Evolutionary conservation across 2,888 invertebrate genomes (phyloP).

Genomic region (Hecatera dysodea): DNA sequence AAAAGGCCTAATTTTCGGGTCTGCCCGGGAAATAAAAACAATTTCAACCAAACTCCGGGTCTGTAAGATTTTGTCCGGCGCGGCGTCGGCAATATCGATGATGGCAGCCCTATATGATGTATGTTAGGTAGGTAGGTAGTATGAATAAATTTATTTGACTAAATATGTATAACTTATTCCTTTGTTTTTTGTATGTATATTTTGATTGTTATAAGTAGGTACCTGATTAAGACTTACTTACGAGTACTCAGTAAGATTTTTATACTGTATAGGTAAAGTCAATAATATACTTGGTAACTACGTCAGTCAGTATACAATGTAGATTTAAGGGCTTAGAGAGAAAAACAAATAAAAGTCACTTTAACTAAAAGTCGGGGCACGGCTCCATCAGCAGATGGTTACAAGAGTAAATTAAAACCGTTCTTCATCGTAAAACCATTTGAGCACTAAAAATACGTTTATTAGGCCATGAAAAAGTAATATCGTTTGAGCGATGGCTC

Average conservation of each 20-base stretch:
- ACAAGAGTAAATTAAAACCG: constrained; percentile 2
- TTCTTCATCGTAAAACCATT: constrained; percentile 7
- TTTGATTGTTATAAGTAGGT: not conserved
- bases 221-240: not conserved
- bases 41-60: too few species aligned
- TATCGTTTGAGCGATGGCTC: constrained; percentile 22
- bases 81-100: too few species aligned
- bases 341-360: not conserved
- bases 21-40: too few species aligned
- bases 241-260: too few species aligned
- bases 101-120: not conserved
- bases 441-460: not conserved
- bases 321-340: not conserved
- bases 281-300: not conserved
- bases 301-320: not conserved
- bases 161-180: constrained; percentile 4
- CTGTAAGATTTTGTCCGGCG: too few species aligned
- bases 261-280: not conserved
- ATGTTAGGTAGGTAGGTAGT: not conserved
- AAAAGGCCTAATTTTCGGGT: too few species aligned
- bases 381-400: not conserved
- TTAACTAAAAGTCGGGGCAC: not conserved
- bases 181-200: not conserved
- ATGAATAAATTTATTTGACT: constrained; percentile 5
- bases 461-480: constrained; percentile 24